Conservation (phyloP, 2,797 vertebrate species). For the Pseudocheirus occidentalis region DNA sequence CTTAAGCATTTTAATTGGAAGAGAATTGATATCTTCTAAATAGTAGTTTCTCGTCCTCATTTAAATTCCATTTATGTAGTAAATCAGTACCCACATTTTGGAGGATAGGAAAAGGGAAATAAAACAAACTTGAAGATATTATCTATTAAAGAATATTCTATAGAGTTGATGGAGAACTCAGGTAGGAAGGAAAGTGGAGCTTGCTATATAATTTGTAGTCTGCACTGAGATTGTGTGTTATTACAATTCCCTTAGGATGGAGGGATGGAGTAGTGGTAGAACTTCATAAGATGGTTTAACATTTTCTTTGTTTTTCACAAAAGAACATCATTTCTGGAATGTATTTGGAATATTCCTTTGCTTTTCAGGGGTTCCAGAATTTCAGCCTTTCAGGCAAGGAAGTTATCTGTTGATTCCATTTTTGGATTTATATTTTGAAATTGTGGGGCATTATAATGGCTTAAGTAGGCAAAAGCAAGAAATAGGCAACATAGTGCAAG, state of each 20-base stretch:
- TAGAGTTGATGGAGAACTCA: not conserved
- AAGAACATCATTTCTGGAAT: not conserved
- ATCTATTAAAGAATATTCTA: not conserved
- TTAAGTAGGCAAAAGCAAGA: not conserved
- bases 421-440: not conserved
- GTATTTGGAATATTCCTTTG: not conserved
- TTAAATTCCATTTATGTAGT: not conserved
- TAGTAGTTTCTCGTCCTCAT: not conserved
- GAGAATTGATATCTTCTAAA: not conserved
- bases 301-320: not conserved
- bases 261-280: not conserved
- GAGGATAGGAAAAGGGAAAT: not conserved
- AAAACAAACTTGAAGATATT: not conserved
- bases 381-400: not conserved
- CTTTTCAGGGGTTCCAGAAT: not conserved
- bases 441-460: not conserved
- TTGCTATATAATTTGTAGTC: not conserved
- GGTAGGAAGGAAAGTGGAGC: not conserved
- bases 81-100: not conserved
- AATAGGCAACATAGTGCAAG: not conserved
- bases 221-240: not conserved
- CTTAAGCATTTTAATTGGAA: not conserved
- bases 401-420: not conserved
- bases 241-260: not conserved
- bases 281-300: not conserved